A percentile compares a stretch with the other conserved stretches of the same genome.
These are phyloP conservation scores for Panulirus ornatus DNA, from an alignment of 1,140 invertebrate genomes.

Conservation along the genomic window DNA sequence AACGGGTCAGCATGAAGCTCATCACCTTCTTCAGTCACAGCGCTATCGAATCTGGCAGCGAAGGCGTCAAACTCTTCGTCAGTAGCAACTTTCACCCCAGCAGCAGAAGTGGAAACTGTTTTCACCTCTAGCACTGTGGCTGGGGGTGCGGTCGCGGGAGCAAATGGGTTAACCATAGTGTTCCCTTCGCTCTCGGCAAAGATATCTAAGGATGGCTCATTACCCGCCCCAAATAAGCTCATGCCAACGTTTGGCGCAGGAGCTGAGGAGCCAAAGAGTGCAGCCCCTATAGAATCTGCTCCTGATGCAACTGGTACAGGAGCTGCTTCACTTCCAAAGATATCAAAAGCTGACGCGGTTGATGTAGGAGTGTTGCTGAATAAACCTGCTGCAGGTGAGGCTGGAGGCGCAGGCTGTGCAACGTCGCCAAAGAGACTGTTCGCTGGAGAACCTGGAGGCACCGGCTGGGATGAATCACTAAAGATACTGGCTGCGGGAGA, in stretches of 20 bases:
- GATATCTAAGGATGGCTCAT: constrained; percentile 71
- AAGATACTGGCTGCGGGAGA: constrained; percentile 49
- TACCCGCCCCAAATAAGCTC: constrained; percentile 71
- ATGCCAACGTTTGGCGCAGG: constrained; percentile 75
- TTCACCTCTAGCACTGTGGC: constrained; percentile 17
- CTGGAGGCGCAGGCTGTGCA: constrained; percentile 56
- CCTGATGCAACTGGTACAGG: constrained; percentile 63
- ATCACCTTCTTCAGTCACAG: constrained; percentile 77
- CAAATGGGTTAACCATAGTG: constrained; percentile 77
- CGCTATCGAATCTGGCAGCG: constrained; percentile 89
- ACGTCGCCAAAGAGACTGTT: constrained; percentile 53
- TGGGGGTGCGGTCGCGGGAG: constrained; percentile 76
- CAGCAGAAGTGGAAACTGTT: constrained; percentile 4
- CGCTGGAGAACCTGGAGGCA: constrained; percentile 71
- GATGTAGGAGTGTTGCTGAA: constrained; percentile 52
- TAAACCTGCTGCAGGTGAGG: constrained; percentile 59
- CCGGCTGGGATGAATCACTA: constrained; percentile 44
- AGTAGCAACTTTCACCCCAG: constrained; percentile 57
- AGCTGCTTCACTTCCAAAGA: constrained; percentile 62
- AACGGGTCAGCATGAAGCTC: constrained; percentile 78
- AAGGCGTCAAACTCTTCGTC: constrained; percentile 89
- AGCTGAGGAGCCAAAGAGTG: constrained; percentile 64
- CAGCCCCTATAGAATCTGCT: constrained; percentile 71
- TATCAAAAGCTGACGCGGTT: constrained; percentile 54
- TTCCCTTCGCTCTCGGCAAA: constrained; percentile 74